Evolutionary conservation across 2,888 invertebrate genomes (phyloP).

Genomic region (Leucophenga montana): DNA sequence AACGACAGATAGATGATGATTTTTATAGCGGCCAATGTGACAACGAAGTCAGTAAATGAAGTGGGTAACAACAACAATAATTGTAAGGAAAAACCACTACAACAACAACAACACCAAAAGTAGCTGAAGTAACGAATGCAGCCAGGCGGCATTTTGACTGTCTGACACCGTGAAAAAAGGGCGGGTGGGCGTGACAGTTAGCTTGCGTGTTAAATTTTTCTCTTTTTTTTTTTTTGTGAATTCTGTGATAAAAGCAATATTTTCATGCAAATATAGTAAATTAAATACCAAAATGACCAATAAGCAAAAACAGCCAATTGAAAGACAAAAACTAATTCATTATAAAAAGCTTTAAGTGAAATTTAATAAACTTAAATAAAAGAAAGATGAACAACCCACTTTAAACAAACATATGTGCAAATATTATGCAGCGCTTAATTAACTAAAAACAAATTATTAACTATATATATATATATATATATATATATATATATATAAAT

Average conservation of each 20-base stretch:
- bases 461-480: conserved; percentile 43
- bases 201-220: not conserved
- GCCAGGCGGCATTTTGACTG: not conserved
- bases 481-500: conserved; percentile 35
- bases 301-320: conserved; percentile 35
- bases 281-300: conserved; percentile 36
- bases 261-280: conserved; percentile 42
- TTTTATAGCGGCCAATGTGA: not conserved
- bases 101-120: not conserved
- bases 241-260: conserved; percentile 28
- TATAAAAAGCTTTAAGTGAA: conserved; percentile 59
- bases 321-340: conserved; percentile 32
- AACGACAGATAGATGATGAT: not conserved
- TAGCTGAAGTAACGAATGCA: not conserved
- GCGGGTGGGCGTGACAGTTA: too few relatives aligned
- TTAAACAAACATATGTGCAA: conserved; percentile 13
- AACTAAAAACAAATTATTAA: conserved; percentile 49
- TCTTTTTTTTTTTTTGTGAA: not conserved
- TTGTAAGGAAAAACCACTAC: too few relatives aligned
- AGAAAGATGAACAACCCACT: conserved; percentile 21
- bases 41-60: conserved; percentile 10
- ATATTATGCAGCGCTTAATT: conserved; percentile 4
- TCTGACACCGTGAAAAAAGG: too few relatives aligned
- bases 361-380: conserved; percentile 27
- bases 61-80: not conserved